Percentiles rank a stretch among this genome's conserved stretches.
phyloP scores from a whole-genome alignment of 1,140 invertebrate species.

The Megalopta genalis region DNA sequence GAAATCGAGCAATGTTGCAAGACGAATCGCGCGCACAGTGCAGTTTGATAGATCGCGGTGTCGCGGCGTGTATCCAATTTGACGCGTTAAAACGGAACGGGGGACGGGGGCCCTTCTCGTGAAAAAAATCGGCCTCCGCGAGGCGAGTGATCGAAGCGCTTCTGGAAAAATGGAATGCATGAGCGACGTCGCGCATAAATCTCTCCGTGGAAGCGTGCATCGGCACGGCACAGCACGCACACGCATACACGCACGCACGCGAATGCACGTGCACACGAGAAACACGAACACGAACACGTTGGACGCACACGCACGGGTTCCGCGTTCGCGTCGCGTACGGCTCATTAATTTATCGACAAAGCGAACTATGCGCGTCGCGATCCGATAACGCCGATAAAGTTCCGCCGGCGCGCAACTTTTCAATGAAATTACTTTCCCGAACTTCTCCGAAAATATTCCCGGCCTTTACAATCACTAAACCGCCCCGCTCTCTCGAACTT shows the following conservation, averaged over 20 bases:
- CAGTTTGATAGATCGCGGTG: not conserved
- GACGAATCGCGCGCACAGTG: conserved; percentile 1
- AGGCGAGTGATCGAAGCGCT: not conserved
- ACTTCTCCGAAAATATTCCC: no score
- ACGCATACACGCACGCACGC: no score
- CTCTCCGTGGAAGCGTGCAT: not conserved
- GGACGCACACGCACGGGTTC: no score
- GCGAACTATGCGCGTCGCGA: conserved; percentile 13
- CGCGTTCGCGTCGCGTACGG: not conserved
- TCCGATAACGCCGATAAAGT: conserved; percentile 25
- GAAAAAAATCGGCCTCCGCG: conserved; percentile 7
- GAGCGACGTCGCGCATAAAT: conserved; percentile 22
- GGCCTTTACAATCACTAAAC: no score
- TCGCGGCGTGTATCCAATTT: conserved; percentile 8
- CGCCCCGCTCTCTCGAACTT: no score
- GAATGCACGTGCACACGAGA: no score
- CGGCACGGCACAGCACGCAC: no score
- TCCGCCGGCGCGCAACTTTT: not conserved
- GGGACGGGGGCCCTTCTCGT: not conserved
- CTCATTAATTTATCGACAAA: conserved; percentile 28
- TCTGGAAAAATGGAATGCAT: not conserved
- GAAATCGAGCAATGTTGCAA: not conserved
- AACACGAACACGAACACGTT: no score
- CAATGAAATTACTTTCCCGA: not conserved
- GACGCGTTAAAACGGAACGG: not conserved